Evolutionary conservation across 2,888 invertebrate genomes (phyloP).

Genomic region (Cantharis rufa): DNA sequence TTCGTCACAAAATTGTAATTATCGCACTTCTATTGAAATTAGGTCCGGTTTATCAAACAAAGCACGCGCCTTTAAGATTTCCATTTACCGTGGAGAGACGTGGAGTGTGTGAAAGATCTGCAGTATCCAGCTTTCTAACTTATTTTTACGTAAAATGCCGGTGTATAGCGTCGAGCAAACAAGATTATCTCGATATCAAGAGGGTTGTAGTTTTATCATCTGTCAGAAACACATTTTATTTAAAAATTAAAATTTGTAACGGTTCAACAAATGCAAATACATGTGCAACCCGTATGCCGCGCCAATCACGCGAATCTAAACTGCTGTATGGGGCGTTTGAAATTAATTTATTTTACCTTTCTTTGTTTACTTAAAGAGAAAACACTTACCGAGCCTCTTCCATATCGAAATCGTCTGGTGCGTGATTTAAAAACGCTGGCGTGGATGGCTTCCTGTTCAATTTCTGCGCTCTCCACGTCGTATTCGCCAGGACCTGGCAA

Average conservation of each 20-base stretch:
- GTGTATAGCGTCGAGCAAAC: background rate
- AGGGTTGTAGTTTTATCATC: background rate
- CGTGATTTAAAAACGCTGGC: constrained; percentile 37
- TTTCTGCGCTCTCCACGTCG: constrained; percentile 26
- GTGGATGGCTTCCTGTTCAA: background rate
- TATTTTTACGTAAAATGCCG: background rate
- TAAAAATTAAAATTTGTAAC: background rate
- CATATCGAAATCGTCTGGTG: constrained; percentile 30
- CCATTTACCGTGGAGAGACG: background rate
- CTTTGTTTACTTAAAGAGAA: background rate
- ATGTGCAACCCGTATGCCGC: background rate
- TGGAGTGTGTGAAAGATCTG: background rate
- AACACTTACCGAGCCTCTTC: constrained; percentile 24
- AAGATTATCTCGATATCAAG: background rate
- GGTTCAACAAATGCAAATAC: background rate
- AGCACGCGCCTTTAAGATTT: too few species aligned
- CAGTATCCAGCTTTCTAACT: background rate
- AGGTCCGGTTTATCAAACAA: background rate
- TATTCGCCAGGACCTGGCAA: constrained; percentile 42
- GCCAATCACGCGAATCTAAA: background rate
- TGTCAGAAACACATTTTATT: background rate
- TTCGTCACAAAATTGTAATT: background rate
- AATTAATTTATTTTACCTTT: background rate
- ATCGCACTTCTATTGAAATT: background rate
- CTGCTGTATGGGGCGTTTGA: background rate